phyloP scores from a whole-genome alignment of 1,140 invertebrate genomes.

The Meloidogyne exigua region DNA sequence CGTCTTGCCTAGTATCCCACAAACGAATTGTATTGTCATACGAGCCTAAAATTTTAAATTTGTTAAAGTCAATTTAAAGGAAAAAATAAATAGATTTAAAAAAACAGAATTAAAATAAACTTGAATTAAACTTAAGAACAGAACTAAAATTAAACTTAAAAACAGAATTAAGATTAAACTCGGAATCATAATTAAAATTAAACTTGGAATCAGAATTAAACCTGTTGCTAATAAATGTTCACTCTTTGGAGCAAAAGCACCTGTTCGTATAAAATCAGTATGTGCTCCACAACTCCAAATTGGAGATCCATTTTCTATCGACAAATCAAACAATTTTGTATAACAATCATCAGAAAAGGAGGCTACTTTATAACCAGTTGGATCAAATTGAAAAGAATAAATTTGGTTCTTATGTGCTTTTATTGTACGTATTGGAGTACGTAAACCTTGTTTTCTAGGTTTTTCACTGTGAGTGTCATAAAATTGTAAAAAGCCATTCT shows the following conservation, averaged over 20 bases:
- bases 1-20: constrained; percentile 75
- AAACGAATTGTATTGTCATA: constrained; percentile 87
- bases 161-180: no score
- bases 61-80: background rate
- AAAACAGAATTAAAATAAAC: no score
- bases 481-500: constrained; percentile 80
- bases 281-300: constrained; percentile 31
- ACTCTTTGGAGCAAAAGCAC: constrained; percentile 17
- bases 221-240: constrained; percentile 46
- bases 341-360: constrained; percentile 77
- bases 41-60: constrained; percentile 70
- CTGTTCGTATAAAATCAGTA: constrained; percentile 38
- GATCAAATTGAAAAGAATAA: constrained; percentile 16
- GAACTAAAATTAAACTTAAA: no score
- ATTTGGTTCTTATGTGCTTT: constrained; percentile 70
- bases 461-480: constrained; percentile 75
- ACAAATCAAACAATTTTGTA: constrained; percentile 65
- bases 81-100: no score
- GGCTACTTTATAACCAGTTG: background rate
- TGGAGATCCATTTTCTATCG: constrained; percentile 17
- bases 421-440: constrained; percentile 72
- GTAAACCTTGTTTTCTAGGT: constrained; percentile 9
- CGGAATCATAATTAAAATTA: no score
- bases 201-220: constrained; percentile 16
- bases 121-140: no score